Evolutionary conservation across 2,113 vertebrate species (phyloP).

Genomic region (Cepphus grylle): DNA sequence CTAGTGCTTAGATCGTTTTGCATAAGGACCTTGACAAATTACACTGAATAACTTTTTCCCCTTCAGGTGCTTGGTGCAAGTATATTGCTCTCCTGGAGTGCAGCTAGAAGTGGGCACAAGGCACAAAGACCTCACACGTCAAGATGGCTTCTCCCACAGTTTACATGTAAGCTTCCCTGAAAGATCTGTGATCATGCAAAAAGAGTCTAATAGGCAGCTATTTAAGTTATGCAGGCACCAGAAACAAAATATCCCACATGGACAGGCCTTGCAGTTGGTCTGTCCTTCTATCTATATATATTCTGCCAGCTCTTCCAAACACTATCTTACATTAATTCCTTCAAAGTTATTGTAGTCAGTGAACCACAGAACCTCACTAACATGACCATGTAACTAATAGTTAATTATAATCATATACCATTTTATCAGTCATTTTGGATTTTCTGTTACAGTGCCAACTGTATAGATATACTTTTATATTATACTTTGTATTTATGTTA

Average conservation of each 20-base stretch:
- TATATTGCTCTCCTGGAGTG: background rate
- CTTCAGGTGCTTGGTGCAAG: background rate
- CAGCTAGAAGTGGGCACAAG: background rate
- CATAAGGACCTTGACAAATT: background rate
- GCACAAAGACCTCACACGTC: accelerated
- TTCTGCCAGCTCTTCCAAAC: slow-evolving; percentile 1
- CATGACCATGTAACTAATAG: slow-evolving; percentile 11
- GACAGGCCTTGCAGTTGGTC: background rate
- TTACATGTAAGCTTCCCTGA: background rate
- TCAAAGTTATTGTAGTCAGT: background rate
- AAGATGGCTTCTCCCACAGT: background rate
- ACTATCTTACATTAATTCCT: background rate
- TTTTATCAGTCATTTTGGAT: background rate
- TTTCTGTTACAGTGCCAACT: background rate
- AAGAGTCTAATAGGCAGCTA: background rate
- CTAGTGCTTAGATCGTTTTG: background rate
- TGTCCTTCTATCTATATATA: background rate
- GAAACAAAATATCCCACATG: background rate
- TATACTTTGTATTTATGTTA: background rate
- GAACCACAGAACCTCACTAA: slow-evolving; percentile 25
- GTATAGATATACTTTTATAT: background rate
- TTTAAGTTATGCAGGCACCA: background rate
- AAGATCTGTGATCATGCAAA: background rate
- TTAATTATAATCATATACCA: background rate
- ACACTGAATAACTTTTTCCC: background rate